Percentiles rank a stretch among this genome's conserved stretches.
Conservation (phyloP, 2,888 invertebrate species). For the Drosophila incognita region DNA sequence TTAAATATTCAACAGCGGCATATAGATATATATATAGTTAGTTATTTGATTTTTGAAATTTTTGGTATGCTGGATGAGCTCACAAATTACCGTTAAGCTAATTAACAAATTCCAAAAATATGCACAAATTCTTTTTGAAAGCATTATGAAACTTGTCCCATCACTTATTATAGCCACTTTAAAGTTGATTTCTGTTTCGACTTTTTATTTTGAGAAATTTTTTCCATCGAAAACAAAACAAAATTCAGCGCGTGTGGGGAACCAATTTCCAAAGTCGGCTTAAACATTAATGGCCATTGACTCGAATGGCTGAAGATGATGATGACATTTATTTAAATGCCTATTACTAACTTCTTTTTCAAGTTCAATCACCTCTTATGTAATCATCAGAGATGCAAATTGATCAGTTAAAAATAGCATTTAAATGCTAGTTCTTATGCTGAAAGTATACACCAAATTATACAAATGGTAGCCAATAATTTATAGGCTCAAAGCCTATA, state of each 20-base stretch:
- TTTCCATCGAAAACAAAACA: slow-evolving; percentile 32
- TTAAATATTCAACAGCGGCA: slow-evolving; percentile 52
- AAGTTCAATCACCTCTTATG: slow-evolving; percentile 54
- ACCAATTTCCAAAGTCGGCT: slow-evolving; percentile 21
- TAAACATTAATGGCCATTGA: slow-evolving; percentile 38
- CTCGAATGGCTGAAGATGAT: slow-evolving; percentile 3
- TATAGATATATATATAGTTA: background rate
- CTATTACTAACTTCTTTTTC: background rate
- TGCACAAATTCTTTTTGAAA: slow-evolving; percentile 25
- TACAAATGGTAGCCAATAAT: slow-evolving; percentile 41
- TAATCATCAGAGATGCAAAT: slow-evolving; percentile 27
- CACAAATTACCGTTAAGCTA: slow-evolving; percentile 42
- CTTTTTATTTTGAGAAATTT: slow-evolving; percentile 57
- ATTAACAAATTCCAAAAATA: slow-evolving; percentile 23
- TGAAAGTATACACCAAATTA: background rate
- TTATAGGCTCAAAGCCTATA: slow-evolving; percentile 11
- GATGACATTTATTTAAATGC: background rate
- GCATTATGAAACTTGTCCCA: slow-evolving; percentile 39
- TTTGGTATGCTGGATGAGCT: slow-evolving; percentile 70
- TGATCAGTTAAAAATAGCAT: slow-evolving; percentile 25
- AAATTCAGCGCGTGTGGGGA: slow-evolving; percentile 18
- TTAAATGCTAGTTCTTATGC: slow-evolving; percentile 11
- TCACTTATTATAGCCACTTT: slow-evolving; percentile 8
- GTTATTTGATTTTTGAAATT: slow-evolving; percentile 9
- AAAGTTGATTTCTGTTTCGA: slow-evolving; percentile 19